Conservation (phyloP, 2,888 invertebrate species). For the Clivina fossor region DNA sequence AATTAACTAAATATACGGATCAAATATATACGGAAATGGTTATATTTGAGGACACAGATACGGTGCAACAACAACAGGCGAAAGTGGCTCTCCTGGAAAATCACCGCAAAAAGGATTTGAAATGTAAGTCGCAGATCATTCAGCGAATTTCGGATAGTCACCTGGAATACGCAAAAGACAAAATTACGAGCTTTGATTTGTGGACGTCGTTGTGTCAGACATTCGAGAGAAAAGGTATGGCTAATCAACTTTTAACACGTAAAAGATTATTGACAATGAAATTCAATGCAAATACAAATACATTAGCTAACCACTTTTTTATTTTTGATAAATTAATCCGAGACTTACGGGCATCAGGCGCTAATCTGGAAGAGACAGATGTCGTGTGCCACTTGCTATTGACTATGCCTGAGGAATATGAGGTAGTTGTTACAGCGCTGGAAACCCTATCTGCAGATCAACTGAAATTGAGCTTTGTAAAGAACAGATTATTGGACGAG, state of each 20-base stretch:
- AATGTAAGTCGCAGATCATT: slow-evolving; percentile 42
- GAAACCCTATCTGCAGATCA: slow-evolving; percentile 35
- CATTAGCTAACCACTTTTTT: slow-evolving; percentile 36
- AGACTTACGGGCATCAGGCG: slow-evolving; percentile 39
- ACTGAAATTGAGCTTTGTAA: slow-evolving; percentile 38
- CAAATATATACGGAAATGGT: slow-evolving; percentile 15
- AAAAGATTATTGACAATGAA: slow-evolving; percentile 37
- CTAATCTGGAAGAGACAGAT: slow-evolving; percentile 37
- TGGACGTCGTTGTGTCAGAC: slow-evolving; percentile 37
- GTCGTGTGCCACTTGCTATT: slow-evolving; percentile 39
- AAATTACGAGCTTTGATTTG: slow-evolving; percentile 39
- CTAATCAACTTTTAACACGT: slow-evolving; percentile 39
- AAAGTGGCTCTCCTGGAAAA: background rate
- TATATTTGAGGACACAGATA: background rate
- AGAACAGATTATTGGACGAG: slow-evolving; percentile 40
- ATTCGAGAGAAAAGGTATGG: slow-evolving; percentile 41
- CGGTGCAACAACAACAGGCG: background rate
- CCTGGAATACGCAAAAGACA: slow-evolving; percentile 43
- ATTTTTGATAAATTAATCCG: slow-evolving; percentile 41
- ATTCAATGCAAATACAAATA: slow-evolving; percentile 27
- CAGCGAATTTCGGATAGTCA: slow-evolving; percentile 42
- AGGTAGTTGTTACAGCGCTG: slow-evolving; percentile 40
- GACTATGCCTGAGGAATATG: slow-evolving; percentile 38
- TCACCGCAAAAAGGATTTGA: slow-evolving; percentile 25
- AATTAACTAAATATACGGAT: slow-evolving; percentile 23